Evolutionary conservation across 2,113 vertebrate genomes (phyloP), one percentile per base, ranked within the genome.

Genomic region (Muscicapa adusta): DNA sequence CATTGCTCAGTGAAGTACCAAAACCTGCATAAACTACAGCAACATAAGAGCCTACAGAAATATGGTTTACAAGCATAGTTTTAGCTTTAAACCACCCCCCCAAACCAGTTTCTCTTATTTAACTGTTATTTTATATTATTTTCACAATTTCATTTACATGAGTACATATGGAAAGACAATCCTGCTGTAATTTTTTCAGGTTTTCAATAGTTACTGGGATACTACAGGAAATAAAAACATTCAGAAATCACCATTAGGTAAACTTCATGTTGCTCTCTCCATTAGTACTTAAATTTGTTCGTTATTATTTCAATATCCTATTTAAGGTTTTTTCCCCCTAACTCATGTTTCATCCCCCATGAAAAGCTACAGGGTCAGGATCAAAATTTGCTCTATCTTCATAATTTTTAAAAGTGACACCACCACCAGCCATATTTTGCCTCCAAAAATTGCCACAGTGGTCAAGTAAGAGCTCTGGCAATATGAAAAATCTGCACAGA

Each of bases 61-160:
- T 15, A 65, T 0, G 1, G 3, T 61, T n/a, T 45, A 50, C 25
- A 61, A 11, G 10, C 11, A 70, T 10, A 53, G 10, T 2, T 0
- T 19, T 58, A 43, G 5, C 22, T 67, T 82, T 23, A 47, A 47
- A 8, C 48, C 23, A 3, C 23, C 22, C 47, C 47, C 6, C 22
- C 47, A 25, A 18, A 4, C 6, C 28, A n/a, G 4, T 16, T 15
- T 38, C 9, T 57, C 40, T 58, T 70, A 66, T 43, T 78, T 65
- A 38, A 47, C 12, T 81, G 9, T 68, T 72, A 51, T 19, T 62
- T 86, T 53, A 18, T 50, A 50, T 56, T 18, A 33, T 19, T 33
- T 75, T 65, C 10, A 45, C 5, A 50, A 42, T 31, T 54, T 38
- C 12, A 34, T 81, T 81, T 70, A 61, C 8, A 45, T 7, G 2